Evolutionary conservation across 2,113 vertebrate genomes (phyloP).

Genomic region (Rhinichthys klamathensis): DNA sequence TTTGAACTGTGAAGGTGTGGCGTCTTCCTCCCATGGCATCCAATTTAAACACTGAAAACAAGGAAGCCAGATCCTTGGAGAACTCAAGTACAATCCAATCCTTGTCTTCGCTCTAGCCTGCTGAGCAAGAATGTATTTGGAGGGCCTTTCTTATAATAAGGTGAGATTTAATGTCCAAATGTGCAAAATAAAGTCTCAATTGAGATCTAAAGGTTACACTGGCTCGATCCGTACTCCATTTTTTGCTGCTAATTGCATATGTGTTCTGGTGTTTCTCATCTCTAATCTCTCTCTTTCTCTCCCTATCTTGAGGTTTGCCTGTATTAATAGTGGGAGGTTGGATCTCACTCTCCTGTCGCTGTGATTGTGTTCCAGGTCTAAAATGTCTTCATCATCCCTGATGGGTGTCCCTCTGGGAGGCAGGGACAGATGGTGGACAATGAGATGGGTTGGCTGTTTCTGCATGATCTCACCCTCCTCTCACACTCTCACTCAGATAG

Average conservation of each 20-base stretch:
- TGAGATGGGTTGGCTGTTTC: conserved; percentile 51
- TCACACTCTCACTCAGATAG: conserved; percentile 13
- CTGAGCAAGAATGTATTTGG: neutral
- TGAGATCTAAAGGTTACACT: neutral
- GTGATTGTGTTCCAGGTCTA: conserved; percentile 55
- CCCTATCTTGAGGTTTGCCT: conserved; percentile 39
- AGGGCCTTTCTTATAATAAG: neutral
- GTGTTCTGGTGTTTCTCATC: neutral
- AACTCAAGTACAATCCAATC: conserved; percentile 59
- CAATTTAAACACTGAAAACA: conserved; percentile 60
- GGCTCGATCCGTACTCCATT: neutral
- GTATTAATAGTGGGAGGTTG: conserved; percentile 43
- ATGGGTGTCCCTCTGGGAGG: conserved; percentile 59
- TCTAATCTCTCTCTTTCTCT: neutral
- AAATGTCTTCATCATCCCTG: conserved; percentile 67
- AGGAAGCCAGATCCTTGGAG: conserved; percentile 54
- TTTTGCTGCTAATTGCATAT: neutral
- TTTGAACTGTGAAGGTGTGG: conserved; percentile 48
- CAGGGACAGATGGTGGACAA: conserved; percentile 68
- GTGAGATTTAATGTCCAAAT: neutral
- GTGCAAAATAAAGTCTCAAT: neutral
- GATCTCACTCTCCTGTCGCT: conserved; percentile 34
- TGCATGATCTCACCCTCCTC: conserved; percentile 40
- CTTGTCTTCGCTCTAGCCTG: conserved; percentile 40
- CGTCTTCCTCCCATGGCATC: conserved; percentile 43